These are phyloP conservation scores for Labia minor DNA, from an alignment of 2,888 invertebrate genomes.

Conservation along the genomic window DNA sequence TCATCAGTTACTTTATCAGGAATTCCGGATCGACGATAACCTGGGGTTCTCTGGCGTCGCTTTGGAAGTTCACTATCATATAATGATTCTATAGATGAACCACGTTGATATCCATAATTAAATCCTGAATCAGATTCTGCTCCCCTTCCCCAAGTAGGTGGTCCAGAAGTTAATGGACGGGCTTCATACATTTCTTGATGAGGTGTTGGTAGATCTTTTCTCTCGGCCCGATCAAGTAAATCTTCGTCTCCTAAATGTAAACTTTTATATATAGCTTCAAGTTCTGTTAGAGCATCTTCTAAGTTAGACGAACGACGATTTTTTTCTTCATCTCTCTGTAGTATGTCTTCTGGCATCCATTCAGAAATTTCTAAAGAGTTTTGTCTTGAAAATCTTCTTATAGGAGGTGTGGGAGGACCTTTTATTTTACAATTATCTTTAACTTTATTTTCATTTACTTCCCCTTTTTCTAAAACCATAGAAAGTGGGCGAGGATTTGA, in stretches of 20 bases:
- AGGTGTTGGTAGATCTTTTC: constrained; percentile 46
- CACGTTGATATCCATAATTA: constrained; percentile 32
- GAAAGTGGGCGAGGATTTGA: constrained; percentile 29
- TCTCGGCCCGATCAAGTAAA: constrained; percentile 65
- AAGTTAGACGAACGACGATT: constrained; percentile 58
- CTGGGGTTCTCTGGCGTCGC: constrained; percentile 30
- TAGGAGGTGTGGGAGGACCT: constrained; percentile 31
- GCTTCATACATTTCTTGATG: constrained; percentile 30
- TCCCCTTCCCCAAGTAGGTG: constrained; percentile 28
- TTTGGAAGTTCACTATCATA: constrained; percentile 19
- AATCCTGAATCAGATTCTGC: constrained; percentile 37
- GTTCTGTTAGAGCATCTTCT: constrained; percentile 77
- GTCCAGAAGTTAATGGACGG: constrained; percentile 22
- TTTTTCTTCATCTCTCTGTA: constrained; percentile 19
- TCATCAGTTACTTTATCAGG: constrained; percentile 63
- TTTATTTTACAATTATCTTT: not conserved
- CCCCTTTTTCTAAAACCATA: constrained; percentile 30
- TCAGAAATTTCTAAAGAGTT: constrained; percentile 29
- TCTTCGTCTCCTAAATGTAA: constrained; percentile 75
- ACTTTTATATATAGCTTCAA: constrained; percentile 85
- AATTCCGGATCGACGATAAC: constrained; percentile 37
- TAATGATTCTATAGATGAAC: constrained; percentile 21
- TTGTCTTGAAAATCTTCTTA: constrained; percentile 31
- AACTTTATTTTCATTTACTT: constrained; percentile 23
- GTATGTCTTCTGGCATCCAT: constrained; percentile 32